Evolutionary conservation across 2,113 vertebrate species (phyloP).

Genomic region (Pseudolaguvia tuberculata): DNA sequence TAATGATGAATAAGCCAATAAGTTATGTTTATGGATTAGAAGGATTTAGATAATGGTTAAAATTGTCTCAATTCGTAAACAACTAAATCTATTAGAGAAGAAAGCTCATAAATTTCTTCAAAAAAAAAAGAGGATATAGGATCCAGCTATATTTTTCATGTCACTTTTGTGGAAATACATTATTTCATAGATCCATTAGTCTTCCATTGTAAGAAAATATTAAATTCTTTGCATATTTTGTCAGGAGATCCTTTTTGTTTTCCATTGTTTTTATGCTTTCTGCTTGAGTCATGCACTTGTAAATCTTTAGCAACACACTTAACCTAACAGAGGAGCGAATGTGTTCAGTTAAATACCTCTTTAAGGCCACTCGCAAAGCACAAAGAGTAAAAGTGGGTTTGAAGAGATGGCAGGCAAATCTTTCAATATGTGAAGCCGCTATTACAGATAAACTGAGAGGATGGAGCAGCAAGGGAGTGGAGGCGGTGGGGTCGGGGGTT

Average conservation of each 20-base stretch:
- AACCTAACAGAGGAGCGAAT: constrained; percentile 16
- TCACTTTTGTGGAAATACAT: neutral
- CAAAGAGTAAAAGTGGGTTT: constrained; percentile 7
- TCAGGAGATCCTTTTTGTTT: constrained; percentile 19
- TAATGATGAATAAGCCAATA: constrained; percentile 14
- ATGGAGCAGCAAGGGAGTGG: too few relatives aligned
- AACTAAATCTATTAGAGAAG: neutral
- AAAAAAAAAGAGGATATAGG: neutral
- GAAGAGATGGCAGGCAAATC: constrained; percentile 28
- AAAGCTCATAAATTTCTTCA: constrained; percentile 14
- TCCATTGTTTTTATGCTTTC: constrained; percentile 3
- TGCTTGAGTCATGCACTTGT: neutral
- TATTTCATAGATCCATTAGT: neutral
- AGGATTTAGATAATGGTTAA: constrained; percentile 27
- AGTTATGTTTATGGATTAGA: constrained; percentile 20
- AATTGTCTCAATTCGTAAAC: constrained; percentile 4
- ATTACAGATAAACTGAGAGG: constrained; percentile 33
- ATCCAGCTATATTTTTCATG: constrained; percentile 11
- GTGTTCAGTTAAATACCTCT: constrained; percentile 25
- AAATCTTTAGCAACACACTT: constrained; percentile 30
- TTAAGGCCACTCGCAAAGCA: constrained; percentile 18
- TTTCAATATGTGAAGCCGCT: constrained; percentile 35
- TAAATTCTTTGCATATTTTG: neutral
- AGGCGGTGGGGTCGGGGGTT: too few relatives aligned
- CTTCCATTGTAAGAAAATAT: neutral